phyloP scores from a whole-genome alignment of 2,797 vertebrate genomes.

The Glyptemys insculpta region DNA sequence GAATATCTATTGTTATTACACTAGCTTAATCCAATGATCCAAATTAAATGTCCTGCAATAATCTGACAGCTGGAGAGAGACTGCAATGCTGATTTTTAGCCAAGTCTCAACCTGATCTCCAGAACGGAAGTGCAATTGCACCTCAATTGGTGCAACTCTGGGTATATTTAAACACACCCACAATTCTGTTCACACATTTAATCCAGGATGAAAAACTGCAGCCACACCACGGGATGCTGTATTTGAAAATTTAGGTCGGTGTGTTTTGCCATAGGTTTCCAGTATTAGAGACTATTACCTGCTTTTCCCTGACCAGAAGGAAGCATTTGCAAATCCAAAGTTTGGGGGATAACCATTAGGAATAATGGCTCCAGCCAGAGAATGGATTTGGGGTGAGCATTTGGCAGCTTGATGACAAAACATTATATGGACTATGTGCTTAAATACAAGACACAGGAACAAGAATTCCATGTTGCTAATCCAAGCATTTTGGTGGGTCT shows the following conservation, averaged over 20 bases:
- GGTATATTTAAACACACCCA: slow-evolving; percentile 65
- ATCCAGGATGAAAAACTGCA: neutral
- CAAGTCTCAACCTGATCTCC: neutral
- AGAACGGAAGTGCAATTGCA: neutral
- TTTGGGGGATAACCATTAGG: fast-evolving
- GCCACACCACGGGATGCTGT: neutral
- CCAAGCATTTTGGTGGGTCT: neutral
- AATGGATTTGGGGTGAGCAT: neutral
- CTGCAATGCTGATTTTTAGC: neutral
- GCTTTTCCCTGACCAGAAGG: neutral
- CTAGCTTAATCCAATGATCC: neutral
- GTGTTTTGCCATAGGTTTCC: neutral
- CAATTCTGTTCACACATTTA: neutral
- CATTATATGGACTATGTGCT: neutral
- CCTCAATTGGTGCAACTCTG: neutral
- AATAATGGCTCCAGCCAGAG: neutral
- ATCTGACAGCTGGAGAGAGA: slow-evolving; percentile 71
- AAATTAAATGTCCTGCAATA: slow-evolving; percentile 64
- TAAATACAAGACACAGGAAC: neutral
- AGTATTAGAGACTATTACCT: neutral
- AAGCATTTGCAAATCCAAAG: neutral
- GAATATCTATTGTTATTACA: neutral
- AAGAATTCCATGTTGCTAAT: neutral
- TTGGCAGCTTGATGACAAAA: neutral
- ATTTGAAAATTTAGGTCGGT: neutral